phyloP scores from a whole-genome alignment of 1,140 invertebrate genomes.

The Magallana ariakensis region DNA sequence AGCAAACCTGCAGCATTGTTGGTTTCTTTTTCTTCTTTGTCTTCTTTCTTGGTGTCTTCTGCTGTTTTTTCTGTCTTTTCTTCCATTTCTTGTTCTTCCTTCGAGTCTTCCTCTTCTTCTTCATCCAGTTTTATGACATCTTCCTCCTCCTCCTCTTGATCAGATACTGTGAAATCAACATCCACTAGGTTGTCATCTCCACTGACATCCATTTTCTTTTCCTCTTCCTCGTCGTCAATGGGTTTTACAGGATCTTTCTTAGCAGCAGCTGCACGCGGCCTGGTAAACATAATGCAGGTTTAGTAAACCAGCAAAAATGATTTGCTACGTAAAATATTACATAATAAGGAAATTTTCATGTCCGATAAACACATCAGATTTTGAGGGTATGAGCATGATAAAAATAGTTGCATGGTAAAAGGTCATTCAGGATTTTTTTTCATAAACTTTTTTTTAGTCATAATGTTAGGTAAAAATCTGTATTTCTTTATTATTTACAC shows the following conservation, averaged over 20 bases:
- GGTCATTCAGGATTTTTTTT: too few species aligned
- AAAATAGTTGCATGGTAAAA: too few species aligned
- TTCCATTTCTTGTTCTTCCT: background rate
- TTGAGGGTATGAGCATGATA: too few species aligned
- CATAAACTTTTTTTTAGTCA: too few species aligned
- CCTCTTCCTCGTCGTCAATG: background rate
- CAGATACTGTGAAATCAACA: constrained; percentile 17
- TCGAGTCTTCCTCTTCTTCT: background rate
- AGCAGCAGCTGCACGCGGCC: constrained; percentile 1
- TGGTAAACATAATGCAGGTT: background rate
- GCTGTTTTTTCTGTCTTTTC: background rate
- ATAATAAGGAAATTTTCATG: too few species aligned
- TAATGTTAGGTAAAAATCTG: too few species aligned
- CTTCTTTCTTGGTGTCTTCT: constrained; percentile 23
- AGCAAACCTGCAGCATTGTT: too few species aligned
- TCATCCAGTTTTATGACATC: background rate
- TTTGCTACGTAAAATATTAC: too few species aligned
- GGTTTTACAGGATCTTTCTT: constrained; percentile 2
- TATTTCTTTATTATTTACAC: too few species aligned
- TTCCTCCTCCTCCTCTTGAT: constrained; percentile 22
- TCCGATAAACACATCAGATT: too few species aligned
- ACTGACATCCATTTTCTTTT: constrained; percentile 1
- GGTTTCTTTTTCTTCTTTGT: background rate
- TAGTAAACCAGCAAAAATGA: too few species aligned
- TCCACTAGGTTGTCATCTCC: background rate